Evolutionary conservation across 2,113 vertebrate species (phyloP).

Genomic region (Sciurus niger): DNA sequence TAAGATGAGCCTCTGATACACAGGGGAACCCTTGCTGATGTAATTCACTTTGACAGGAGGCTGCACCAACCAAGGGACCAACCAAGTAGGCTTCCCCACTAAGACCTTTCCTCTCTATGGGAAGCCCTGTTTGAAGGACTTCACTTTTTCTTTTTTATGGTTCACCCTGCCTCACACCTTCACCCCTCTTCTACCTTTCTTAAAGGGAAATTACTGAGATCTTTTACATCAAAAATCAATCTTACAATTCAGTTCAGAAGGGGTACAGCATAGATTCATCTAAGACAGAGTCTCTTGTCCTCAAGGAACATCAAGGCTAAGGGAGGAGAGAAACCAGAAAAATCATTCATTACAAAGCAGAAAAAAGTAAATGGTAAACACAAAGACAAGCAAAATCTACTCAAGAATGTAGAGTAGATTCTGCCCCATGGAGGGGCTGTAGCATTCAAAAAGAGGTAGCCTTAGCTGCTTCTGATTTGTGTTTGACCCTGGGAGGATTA

Average conservation of each 20-base stretch:
- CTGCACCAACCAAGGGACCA: background rate
- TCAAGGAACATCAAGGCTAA: background rate
- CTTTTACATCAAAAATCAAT: background rate
- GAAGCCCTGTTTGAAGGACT: background rate
- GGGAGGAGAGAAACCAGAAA: background rate
- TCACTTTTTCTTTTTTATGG: background rate
- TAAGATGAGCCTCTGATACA: background rate
- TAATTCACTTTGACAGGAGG: background rate
- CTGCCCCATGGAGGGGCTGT: background rate
- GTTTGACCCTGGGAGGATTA: background rate
- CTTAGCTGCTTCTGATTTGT: background rate
- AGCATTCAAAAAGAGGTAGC: background rate
- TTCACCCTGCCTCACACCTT: background rate
- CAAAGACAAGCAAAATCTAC: background rate
- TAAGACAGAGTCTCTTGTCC: background rate
- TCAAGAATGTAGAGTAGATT: background rate
- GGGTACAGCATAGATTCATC: background rate
- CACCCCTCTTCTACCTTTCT: background rate
- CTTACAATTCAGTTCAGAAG: background rate
- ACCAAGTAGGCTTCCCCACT: background rate
- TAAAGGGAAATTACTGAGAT: background rate
- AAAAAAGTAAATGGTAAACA: background rate
- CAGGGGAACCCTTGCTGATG: background rate
- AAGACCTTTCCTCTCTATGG: background rate
- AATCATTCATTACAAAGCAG: background rate